Evolutionary conservation across 1,140 invertebrate genomes (phyloP).

Genomic region (Latrodectus geometricus): DNA sequence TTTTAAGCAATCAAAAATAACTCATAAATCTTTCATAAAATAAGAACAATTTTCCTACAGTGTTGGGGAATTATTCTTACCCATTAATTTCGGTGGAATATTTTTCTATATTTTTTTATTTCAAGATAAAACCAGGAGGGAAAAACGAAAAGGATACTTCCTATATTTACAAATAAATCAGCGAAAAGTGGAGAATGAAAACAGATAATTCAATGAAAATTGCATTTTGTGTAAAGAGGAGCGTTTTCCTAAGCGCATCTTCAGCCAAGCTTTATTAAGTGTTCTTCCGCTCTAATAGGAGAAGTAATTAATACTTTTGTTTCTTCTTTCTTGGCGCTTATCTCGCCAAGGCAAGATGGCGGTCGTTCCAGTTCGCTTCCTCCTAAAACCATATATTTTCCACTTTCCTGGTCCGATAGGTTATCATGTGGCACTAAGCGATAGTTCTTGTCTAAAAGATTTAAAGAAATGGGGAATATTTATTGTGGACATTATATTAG

Average conservation of each 20-base stretch:
- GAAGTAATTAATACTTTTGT: conserved; percentile 53
- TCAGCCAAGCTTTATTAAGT: conserved; percentile 41
- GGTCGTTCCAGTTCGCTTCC: conserved; percentile 41
- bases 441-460: conserved; percentile 42
- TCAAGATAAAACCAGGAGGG: too few relatives aligned
- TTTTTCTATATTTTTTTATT: background rate
- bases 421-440: conserved; percentile 19
- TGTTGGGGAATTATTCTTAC: too few relatives aligned
- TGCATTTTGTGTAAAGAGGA: background rate
- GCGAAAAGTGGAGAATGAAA: background rate
- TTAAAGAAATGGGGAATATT: conserved; percentile 54
- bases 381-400: conserved; percentile 31
- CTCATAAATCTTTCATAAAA: too few relatives aligned
- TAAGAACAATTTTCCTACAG: too few relatives aligned
- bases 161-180: conserved; percentile 46
- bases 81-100: background rate
- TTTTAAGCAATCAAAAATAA: too few relatives aligned
- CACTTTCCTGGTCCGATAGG: conserved; percentile 14
- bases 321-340: conserved; percentile 41
- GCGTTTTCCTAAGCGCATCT: background rate
- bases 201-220: conserved; percentile 3
- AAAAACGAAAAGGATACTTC: background rate
- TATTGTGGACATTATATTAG: conserved; percentile 23
- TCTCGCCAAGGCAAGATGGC: conserved; percentile 54
- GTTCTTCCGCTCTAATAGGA: conserved; percentile 47